Base-by-base conservation (phyloP, 1,140 invertebrate genomes). In the Reticulitermes speratus region DNA sequence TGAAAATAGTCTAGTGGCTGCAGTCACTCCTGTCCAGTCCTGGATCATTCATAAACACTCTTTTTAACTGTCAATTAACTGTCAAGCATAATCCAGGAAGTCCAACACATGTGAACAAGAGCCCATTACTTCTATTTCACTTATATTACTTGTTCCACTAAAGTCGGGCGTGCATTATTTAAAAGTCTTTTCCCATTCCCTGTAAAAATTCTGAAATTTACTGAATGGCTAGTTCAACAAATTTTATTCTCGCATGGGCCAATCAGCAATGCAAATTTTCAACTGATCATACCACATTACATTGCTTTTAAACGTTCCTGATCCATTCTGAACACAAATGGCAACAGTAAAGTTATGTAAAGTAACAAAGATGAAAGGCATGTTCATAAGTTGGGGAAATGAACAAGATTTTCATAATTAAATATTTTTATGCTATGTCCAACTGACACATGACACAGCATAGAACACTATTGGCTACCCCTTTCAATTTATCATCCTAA, bases 161-260 rank as follows among this genome's bases (percentile, higher is more conserved):
- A 75, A 30, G 65, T 30, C 1, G 65, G 1, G 14, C 6, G 14
- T 30, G n/a, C 25, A 7, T 75, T 30, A 75, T 75, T 2, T n/a
- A 25, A 25, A 30, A n/a, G 7, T 75, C 25, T 30, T 16, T 75
- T 30, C n/a, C n/a, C 8, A 25, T 30, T 30, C 7, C 1, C 11
- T 75, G n/a, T 75, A 9, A n/a, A 65, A 65, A 75, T 75, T 75
- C 65, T 75, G 65, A 75, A 75, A 75, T 75, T 75, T 75, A 75
- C 3, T 16, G 25, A 75, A 75, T 30, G n/a, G 25, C n/a, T 30
- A 30, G 8, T 75, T 75, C 16, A 25, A 75, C n/a, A 30, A 30
- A 3, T 8, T 30, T 75, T 75, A 30, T 9, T 6, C 65, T 30
- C 25, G 30, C 65, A 75, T 30, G 65, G 65, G n/a, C 65, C 65